Conservation (phyloP, 2,888 invertebrate genomes). For the Lutraria lutraria region DNA sequence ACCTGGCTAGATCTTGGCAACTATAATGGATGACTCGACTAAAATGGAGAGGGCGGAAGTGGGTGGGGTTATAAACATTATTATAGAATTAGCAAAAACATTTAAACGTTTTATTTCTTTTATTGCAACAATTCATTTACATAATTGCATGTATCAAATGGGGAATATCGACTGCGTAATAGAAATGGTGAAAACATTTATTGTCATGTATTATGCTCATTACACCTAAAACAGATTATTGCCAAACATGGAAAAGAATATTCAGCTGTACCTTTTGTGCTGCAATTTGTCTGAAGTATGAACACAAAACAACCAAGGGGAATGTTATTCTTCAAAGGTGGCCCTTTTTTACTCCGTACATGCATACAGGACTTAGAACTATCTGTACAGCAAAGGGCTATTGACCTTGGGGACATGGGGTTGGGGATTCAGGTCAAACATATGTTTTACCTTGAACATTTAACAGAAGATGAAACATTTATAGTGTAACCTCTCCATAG, state of each 20-base stretch:
- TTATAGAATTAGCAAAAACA: slow-evolving; percentile 63
- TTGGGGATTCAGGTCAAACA: too few species aligned
- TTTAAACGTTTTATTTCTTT: slow-evolving; percentile 61
- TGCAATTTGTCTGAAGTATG: too few species aligned
- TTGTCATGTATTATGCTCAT: slow-evolving; percentile 10
- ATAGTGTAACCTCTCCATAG: too few species aligned
- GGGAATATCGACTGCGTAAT: neutral
- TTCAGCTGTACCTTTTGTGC: neutral
- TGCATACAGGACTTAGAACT: too few species aligned
- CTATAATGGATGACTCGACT: slow-evolving; percentile 50
- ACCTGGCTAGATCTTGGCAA: slow-evolving; percentile 57
- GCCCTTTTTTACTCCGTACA: too few species aligned
- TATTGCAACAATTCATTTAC: slow-evolving; percentile 57
- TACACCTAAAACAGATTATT: neutral
- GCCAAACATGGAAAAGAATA: neutral
- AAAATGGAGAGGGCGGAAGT: slow-evolving; percentile 67
- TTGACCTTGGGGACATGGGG: too few species aligned
- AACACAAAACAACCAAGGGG: too few species aligned
- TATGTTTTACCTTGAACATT: too few species aligned
- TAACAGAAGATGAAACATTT: too few species aligned
- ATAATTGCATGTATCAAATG: slow-evolving; percentile 59
- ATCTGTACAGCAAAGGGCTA: too few species aligned
- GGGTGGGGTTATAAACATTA: slow-evolving; percentile 65
- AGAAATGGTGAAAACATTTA: neutral
- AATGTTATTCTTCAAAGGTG: too few species aligned